Evolutionary conservation across 1,140 invertebrate species (phyloP).

Genomic region (Tachypleus tridentatus): DNA sequence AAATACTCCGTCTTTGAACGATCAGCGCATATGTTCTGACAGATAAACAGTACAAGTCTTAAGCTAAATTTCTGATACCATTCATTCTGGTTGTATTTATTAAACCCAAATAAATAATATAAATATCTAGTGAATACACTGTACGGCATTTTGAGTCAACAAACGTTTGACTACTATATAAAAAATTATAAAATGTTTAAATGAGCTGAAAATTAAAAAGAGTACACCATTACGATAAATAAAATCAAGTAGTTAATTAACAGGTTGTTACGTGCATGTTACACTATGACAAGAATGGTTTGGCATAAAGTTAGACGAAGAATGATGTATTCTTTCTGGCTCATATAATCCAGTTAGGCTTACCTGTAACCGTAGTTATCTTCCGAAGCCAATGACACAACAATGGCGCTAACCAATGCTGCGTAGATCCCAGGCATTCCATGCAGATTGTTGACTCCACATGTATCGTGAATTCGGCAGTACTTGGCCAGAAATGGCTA

Average conservation of each 20-base stretch:
- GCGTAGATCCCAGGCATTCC: slow-evolving; percentile 86
- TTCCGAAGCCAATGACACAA: slow-evolving; percentile 55
- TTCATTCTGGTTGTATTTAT: no score
- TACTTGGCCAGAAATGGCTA: slow-evolving; percentile 43
- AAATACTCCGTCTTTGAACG: no score
- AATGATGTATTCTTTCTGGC: neutral
- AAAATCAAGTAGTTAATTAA: neutral
- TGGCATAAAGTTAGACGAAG: neutral
- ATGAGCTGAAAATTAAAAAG: slow-evolving; percentile 19
- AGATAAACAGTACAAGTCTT: no score
- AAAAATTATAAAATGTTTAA: slow-evolving; percentile 25
- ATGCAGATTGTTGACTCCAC: slow-evolving; percentile 90
- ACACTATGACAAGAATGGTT: neutral
- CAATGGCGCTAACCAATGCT: slow-evolving; percentile 60
- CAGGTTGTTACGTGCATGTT: slow-evolving; percentile 18
- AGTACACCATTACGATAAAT: neutral
- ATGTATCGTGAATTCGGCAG: slow-evolving; percentile 74
- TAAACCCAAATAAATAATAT: no score
- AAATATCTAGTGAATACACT: no score
- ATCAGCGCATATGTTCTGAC: no score
- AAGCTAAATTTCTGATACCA: no score
- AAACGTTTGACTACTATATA: no score
- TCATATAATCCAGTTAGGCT: no score
- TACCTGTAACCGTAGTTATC: slow-evolving; percentile 37
- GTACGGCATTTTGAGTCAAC: no score